phyloP scores from a whole-genome alignment of 23 tunicate genomes.

The Oikopleura vanhoeffeni region DNA sequence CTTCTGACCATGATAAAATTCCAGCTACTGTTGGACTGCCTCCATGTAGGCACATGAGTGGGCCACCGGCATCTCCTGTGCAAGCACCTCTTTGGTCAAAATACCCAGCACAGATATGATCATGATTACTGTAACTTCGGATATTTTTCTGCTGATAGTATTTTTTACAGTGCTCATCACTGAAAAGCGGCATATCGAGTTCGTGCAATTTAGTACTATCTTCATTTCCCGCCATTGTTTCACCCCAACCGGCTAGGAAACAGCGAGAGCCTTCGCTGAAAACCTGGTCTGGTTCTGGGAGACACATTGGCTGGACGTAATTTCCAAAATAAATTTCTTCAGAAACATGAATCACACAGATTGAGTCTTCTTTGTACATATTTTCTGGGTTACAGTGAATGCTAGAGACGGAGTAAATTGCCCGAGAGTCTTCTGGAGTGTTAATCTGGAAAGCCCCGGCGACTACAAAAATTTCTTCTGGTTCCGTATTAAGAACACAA shows the following conservation, averaged over 20 bases:
- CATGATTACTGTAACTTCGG: neutral
- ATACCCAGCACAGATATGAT: neutral
- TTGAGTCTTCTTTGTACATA: neutral
- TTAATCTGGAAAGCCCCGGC: neutral
- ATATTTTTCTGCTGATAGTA: neutral
- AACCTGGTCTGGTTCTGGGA: neutral
- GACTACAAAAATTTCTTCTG: neutral
- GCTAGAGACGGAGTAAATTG: neutral
- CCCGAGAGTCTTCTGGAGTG: neutral
- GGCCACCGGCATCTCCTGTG: neutral
- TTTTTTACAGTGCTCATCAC: neutral
- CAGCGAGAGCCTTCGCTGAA: neutral
- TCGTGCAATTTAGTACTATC: neutral
- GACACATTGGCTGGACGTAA: neutral
- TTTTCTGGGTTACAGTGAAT: neutral
- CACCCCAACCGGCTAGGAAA: neutral
- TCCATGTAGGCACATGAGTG: neutral
- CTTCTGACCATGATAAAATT: neutral
- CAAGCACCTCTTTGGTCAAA: neutral
- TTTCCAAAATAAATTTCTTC: neutral
- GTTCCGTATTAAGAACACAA: neutral
- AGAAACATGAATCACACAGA: neutral
- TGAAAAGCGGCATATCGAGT: neutral
- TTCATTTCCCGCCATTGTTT: neutral
- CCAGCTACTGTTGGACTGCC: neutral